A percentile compares a stretch with the other conserved stretches of the same genome.
These are phyloP conservation scores for Agrochola macilenta DNA, from an alignment of 2,888 invertebrate species.

Conservation along the genomic window DNA sequence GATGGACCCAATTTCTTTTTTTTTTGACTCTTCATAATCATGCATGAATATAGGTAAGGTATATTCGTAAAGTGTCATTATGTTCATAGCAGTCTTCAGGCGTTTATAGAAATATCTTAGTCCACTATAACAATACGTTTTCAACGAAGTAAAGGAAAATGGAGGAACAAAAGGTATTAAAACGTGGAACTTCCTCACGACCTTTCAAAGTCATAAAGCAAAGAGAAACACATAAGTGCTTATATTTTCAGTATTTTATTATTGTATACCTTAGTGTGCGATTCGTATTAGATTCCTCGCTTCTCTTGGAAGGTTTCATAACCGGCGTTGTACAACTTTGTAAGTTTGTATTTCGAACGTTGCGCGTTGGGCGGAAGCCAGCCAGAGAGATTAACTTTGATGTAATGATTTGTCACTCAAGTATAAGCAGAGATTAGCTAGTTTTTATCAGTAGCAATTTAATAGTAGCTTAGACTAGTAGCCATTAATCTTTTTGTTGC, in stretches of 20 bases:
- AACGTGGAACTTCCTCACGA: constrained; percentile 31
- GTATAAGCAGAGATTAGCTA: constrained; percentile 49
- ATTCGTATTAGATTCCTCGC: constrained; percentile 34
- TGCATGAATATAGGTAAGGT: neutral
- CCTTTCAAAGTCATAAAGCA: constrained; percentile 36
- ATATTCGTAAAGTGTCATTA: neutral
- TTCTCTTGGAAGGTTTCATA: constrained; percentile 54
- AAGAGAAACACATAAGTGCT: constrained; percentile 45
- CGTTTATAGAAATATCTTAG: neutral
- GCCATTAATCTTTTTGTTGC: constrained; percentile 58
- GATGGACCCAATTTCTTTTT: neutral
- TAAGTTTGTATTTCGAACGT: constrained; percentile 51
- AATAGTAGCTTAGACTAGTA: constrained; percentile 25
- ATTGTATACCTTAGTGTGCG: constrained; percentile 25
- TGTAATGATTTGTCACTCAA: constrained; percentile 56
- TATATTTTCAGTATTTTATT: constrained; percentile 53
- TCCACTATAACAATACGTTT: neutral
- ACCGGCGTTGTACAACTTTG: constrained; percentile 46
- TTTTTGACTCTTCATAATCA: neutral
- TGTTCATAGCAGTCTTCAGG: neutral
- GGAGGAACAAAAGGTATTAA: constrained; percentile 10
- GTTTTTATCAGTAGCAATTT: constrained; percentile 51
- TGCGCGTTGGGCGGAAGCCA: constrained; percentile 67
- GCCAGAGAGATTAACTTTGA: constrained; percentile 55
- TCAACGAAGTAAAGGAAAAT: constrained; percentile 15